Evolutionary conservation across 2,888 invertebrate species (phyloP), one percentile per base, ranked within the genome.

Genomic region (Lottia scabra): DNA sequence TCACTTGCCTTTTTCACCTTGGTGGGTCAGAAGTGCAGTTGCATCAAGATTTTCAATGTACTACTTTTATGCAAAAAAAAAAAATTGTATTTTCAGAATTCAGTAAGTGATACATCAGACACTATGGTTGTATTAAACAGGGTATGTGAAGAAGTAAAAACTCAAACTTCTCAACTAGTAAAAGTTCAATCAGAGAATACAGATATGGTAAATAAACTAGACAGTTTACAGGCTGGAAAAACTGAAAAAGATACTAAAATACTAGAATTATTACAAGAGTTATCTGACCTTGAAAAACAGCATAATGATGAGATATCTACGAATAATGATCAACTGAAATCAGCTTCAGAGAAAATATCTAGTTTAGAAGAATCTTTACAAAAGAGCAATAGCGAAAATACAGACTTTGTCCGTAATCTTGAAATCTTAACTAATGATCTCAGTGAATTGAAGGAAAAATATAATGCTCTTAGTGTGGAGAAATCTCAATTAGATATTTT

Each of bases 21-120:
- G n/a, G n/a, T 38, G 38, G 38, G 5, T 38, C 10, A 10, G 10
- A 8, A 38, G 5, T 4, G 38, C 38, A 38, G 10, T 10, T 38
- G 38, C 38, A 38, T 1, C 1, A 38, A 8, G 38, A 4, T 30
- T 30, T 30, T 5, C 5, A 4, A 30, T 30, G 30, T 30, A 30
- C 5, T 30, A 4, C 3, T 30, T 15, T 56, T 16, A 56, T 19
- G n/a, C n/a, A 19, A 56, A 56, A 48, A 30, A 30, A 46, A 30
- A 48, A 30, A 27, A 56, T 46, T 68, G 46, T 19, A 44, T 72
- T 30, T 77, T 23, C 65, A 71, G 65, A 68, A 75, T 68, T 27
- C 74, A 48, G 75, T 75, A 65, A 67, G 63, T 27, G 76, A 75
- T 13, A 78, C 71, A 48, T 30, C 72, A 30, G 70, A 75, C 64